A percentile compares a stretch with the other conserved stretches of the same genome.
These are phyloP conservation scores for Probosciger aterrimus DNA, from an alignment of 2,113 vertebrate species.

Conservation along the genomic window DNA sequence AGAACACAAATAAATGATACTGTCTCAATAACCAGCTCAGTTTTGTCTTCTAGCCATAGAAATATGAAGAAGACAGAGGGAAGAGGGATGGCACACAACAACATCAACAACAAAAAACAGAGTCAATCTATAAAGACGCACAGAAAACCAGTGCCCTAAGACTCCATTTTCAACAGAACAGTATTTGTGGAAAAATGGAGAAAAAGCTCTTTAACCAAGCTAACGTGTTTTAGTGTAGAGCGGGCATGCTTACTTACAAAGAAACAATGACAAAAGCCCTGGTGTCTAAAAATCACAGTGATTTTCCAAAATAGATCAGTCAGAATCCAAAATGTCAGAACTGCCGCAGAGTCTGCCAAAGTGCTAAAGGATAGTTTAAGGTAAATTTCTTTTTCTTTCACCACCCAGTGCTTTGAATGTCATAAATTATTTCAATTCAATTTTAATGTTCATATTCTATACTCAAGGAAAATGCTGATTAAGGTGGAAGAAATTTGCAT, in stretches of 20 bases:
- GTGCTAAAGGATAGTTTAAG: neutral
- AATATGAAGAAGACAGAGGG: constrained; percentile 70
- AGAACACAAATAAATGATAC: constrained; percentile 82
- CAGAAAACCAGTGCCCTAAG: constrained; percentile 47
- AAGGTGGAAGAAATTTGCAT: neutral
- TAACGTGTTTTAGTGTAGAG: constrained; percentile 38
- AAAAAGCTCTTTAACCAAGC: constrained; percentile 55
- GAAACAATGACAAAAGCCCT: neutral
- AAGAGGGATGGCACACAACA: constrained; percentile 48
- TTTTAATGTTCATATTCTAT: neutral
- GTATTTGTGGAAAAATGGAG: constrained; percentile 42
- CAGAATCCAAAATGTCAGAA: neutral
- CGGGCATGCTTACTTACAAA: constrained; percentile 19
- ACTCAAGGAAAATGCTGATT: neutral
- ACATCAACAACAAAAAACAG: constrained; percentile 62
- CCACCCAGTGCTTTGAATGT: neutral
- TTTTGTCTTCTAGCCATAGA: constrained; percentile 77
- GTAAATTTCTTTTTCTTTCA: neutral
- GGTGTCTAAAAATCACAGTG: neutral
- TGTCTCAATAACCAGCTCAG: constrained; percentile 76
- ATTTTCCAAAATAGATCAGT: constrained; percentile 29
- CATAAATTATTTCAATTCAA: neutral
- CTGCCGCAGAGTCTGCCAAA: neutral
- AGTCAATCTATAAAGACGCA: constrained; percentile 57
- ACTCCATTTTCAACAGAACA: constrained; percentile 42